A percentile compares a stretch with the other conserved stretches of the same genome.
phyloP scores from a whole-genome alignment of 2,797 vertebrate genomes.

The Gila robusta region DNA sequence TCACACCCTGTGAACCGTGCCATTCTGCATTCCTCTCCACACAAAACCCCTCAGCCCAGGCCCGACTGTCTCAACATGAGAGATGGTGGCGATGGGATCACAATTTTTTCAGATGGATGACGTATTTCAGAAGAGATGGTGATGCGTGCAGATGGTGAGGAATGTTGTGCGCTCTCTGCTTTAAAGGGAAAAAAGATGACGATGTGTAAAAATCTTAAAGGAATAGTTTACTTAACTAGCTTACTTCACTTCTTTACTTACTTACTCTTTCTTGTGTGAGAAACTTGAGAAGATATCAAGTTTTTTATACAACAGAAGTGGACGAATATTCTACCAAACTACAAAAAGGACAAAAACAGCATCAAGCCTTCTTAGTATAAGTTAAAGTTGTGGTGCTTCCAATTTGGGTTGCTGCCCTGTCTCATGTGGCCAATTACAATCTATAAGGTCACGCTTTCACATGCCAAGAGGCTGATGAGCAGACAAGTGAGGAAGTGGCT shows the following conservation, averaged over 20 bases:
- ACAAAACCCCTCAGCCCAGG: constrained; percentile 48
- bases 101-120: constrained; percentile 42
- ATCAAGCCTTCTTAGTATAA: background rate
- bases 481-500: background rate
- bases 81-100: constrained; percentile 57
- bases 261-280: background rate
- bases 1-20: constrained; percentile 53
- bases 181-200: background rate
- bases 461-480: background rate
- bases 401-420: background rate
- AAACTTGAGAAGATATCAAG: background rate
- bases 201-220: background rate
- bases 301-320: background rate
- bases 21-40: constrained; percentile 59
- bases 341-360: background rate
- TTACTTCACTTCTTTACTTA: background rate
- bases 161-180: background rate
- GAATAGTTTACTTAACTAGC: background rate
- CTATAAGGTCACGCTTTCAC: background rate
- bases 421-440: background rate
- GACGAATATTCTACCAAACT: background rate
- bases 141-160: constrained; percentile 20
- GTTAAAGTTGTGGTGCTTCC: background rate
- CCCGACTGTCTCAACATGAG: constrained; percentile 38
- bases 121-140: constrained; percentile 31